phyloP scores from a whole-genome alignment of 2,113 vertebrate species.

The Pan troglodytes region NHGRI_mPanTro3-v2.1_pri NC_072404.2:84764501-84765000 shows the following conservation, averaged over 20 bases:
- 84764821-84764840: not conserved
- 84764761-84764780: not conserved
- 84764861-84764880: too few species aligned
- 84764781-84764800: not conserved
- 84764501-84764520: not conserved
- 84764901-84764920: too few species aligned
- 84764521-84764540: not conserved
- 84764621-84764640: not conserved
- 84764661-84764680: not conserved
- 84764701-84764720: not conserved
- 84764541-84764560: slow-evolving; percentile 13
- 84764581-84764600: not conserved
- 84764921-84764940: too few species aligned
- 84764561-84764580: not conserved
- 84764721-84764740: not conserved
- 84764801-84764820: not conserved
- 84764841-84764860: too few species aligned
- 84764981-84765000: not conserved
- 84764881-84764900: too few species aligned
- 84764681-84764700: not conserved
- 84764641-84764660: not conserved
- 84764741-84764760: not conserved
- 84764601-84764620: not conserved
- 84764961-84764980: not conserved
- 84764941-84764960: not conserved